Conservation (phyloP, 92 coral and sea anemone species). For the Epizoanthus rinbou region DNA sequence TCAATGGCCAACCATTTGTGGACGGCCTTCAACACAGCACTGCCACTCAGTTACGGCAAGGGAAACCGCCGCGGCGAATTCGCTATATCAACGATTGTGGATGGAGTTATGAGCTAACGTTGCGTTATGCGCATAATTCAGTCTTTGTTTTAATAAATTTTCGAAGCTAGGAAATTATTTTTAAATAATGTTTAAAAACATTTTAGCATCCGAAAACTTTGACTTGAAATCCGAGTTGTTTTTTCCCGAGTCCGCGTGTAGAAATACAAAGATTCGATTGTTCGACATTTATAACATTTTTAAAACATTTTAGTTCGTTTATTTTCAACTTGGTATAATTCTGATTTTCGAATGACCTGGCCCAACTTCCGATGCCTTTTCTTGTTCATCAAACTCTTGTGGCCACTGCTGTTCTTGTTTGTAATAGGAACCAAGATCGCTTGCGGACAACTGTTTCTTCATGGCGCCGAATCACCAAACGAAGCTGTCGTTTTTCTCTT, state of each 20-base stretch:
- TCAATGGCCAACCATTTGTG: not conserved
- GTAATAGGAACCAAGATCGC: conserved; percentile 12
- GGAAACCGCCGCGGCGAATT: conserved; percentile 13
- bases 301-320: not conserved
- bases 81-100: not conserved
- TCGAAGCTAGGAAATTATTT: not conserved
- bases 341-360: conserved; percentile 5
- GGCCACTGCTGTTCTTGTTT: not conserved
- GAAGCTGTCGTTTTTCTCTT: not conserved
- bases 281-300: not conserved
- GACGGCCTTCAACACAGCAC: not conserved
- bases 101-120: not conserved
- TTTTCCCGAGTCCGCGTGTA: conserved; percentile 12
- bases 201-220: not conserved
- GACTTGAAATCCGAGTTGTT: conserved; percentile 6
- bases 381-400: not conserved
- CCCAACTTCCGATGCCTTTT: conserved; percentile 5
- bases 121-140: not conserved
- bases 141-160: not conserved
- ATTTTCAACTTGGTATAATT: not conserved
- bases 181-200: not conserved
- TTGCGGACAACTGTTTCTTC: not conserved
- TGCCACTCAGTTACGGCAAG: not conserved
- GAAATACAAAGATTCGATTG: conserved; percentile 14
- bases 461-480: not conserved